These are phyloP conservation scores for Dromococcyx pavoninus DNA, from an alignment of 2,797 vertebrate species.

Conservation along the genomic window DNA sequence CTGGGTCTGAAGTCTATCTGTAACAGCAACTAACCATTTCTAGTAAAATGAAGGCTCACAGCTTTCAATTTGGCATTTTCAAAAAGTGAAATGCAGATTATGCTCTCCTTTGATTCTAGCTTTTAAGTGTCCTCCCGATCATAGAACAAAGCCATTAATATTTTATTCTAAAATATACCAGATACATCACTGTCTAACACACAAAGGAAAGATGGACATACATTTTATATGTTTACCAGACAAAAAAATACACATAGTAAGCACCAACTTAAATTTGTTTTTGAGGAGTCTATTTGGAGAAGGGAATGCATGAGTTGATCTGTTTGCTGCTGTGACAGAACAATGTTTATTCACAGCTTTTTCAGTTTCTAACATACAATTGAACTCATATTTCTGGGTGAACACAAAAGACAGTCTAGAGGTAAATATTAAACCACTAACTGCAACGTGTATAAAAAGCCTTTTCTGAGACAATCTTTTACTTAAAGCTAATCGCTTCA, in stretches of 20 bases:
- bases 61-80: not conserved
- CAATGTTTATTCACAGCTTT: not conserved
- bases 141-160: rapidly evolving
- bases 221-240: not conserved
- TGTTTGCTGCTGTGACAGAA: not conserved
- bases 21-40: not conserved
- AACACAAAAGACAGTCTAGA: not conserved
- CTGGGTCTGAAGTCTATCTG: not conserved
- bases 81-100: not conserved
- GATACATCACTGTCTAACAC: not conserved
- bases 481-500: not conserved
- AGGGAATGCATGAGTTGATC: not conserved
- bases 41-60: not conserved
- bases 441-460: not conserved
- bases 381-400: not conserved
- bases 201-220: not conserved
- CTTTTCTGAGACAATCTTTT: not conserved
- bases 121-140: not conserved
- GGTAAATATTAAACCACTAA: constrained; percentile 24
- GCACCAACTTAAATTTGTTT: not conserved
- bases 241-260: not conserved
- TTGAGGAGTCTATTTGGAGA: not conserved
- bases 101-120: not conserved
- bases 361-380: not conserved
- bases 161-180: not conserved